phyloP scores from a whole-genome alignment of 2,888 invertebrate genomes.

The Orchesella flavescens region DNA sequence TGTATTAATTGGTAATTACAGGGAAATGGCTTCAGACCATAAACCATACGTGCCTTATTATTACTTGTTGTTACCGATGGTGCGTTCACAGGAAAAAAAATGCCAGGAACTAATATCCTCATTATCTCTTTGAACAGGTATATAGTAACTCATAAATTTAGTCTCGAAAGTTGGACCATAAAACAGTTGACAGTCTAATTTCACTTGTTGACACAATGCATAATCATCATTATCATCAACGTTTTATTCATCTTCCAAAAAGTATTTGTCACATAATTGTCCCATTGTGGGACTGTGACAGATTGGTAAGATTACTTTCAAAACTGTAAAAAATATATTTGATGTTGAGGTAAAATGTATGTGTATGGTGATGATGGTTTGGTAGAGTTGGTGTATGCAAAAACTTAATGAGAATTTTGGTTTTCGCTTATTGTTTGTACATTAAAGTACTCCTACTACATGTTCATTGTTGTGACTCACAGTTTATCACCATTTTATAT shows the following conservation, averaged over 20 bases:
- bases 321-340: constrained; percentile 10
- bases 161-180: constrained; percentile 21
- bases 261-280: constrained; percentile 52
- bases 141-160: constrained; percentile 10
- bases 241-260: constrained; percentile 39
- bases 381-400: not conserved
- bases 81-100: no score
- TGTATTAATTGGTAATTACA: no score
- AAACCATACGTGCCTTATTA: no score
- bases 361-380: no score
- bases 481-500: not conserved
- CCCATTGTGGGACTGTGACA: constrained; percentile 43
- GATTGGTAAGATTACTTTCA: constrained; percentile 43
- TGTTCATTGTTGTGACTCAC: not conserved
- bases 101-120: no score
- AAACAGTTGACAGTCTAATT: constrained; percentile 53
- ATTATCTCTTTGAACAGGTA: no score
- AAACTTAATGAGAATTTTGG: constrained; percentile 47
- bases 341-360: constrained; percentile 32
- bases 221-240: constrained; percentile 30
- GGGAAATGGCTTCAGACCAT: no score
- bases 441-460: not conserved
- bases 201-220: constrained; percentile 59
- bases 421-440: constrained; percentile 17
- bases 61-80: no score